Conservation (phyloP, 2,888 invertebrate species). For the Tiliacea aurago region DNA sequence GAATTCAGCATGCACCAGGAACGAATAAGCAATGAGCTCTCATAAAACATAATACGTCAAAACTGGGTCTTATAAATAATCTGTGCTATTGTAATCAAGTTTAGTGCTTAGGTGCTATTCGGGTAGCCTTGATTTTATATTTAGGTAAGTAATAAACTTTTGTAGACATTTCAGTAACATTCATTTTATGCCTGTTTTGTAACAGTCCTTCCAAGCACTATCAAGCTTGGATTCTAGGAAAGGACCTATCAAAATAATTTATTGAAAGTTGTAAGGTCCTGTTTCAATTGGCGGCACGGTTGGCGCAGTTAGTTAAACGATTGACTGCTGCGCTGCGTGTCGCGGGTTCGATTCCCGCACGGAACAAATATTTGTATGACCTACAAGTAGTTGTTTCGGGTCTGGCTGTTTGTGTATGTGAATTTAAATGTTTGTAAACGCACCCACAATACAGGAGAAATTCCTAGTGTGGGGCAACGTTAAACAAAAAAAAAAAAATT, state of each 20-base stretch:
- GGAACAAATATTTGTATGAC: too few species aligned
- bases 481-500: too few species aligned
- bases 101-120: constrained; percentile 18
- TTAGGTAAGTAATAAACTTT: constrained; percentile 25
- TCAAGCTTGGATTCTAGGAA: not conserved
- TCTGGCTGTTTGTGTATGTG: too few species aligned
- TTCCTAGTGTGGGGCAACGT: too few species aligned
- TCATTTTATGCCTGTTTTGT: constrained; percentile 13
- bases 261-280: not conserved
- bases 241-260: not conserved
- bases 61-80: constrained; percentile 53
- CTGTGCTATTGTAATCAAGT: constrained; percentile 45
- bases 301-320: too few species aligned
- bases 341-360: too few species aligned
- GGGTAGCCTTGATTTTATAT: constrained; percentile 37
- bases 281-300: too few species aligned
- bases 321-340: too few species aligned
- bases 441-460: too few species aligned
- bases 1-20: constrained; percentile 59
- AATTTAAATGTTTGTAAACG: too few species aligned
- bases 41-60: constrained; percentile 57
- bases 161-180: not conserved
- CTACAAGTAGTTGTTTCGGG: too few species aligned
- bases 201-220: not conserved
- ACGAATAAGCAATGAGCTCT: constrained; percentile 59